Percentiles rank a stretch among this genome's conserved stretches.
These are phyloP conservation scores for Montipora sp. DNA, from an alignment of 64 coral and sea anemone genomes.

Conservation along the genomic window DNA sequence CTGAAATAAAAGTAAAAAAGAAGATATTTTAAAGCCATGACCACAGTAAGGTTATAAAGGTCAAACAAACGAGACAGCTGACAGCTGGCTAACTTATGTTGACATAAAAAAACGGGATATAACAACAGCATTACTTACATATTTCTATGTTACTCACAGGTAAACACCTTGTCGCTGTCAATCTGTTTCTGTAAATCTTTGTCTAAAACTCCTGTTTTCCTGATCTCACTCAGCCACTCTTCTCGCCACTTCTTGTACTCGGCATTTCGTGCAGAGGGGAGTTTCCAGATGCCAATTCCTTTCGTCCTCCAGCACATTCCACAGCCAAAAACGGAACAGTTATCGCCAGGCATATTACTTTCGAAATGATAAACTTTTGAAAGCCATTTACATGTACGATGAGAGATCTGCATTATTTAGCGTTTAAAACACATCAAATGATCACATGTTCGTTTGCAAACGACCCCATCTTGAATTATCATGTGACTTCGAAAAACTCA, in stretches of 20 bases:
- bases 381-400: constrained; percentile 12
- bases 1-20: constrained; percentile 39
- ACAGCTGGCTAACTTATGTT: not conserved
- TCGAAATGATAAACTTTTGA: constrained; percentile 24
- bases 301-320: constrained; percentile 61
- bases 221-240: constrained; percentile 71
- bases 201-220: constrained; percentile 65
- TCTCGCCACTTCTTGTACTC: constrained; percentile 74
- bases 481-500: constrained; percentile 43
- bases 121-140: constrained; percentile 47
- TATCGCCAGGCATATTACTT: constrained; percentile 58
- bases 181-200: constrained; percentile 63
- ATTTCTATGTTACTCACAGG: constrained; percentile 75
- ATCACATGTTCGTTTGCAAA: not conserved
- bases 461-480: constrained; percentile 41
- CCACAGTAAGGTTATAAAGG: constrained; percentile 16
- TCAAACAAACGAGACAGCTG: constrained; percentile 11
- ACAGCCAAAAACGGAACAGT: constrained; percentile 72
- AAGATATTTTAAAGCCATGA: constrained; percentile 6
- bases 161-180: constrained; percentile 60
- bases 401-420: constrained; percentile 18
- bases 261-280: constrained; percentile 70
- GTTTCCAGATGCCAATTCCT: constrained; percentile 80
- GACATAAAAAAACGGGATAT: not conserved
- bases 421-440: not conserved